Conservation (phyloP, 64 coral and sea anemone species). For the Montipora foliosa region DNA sequence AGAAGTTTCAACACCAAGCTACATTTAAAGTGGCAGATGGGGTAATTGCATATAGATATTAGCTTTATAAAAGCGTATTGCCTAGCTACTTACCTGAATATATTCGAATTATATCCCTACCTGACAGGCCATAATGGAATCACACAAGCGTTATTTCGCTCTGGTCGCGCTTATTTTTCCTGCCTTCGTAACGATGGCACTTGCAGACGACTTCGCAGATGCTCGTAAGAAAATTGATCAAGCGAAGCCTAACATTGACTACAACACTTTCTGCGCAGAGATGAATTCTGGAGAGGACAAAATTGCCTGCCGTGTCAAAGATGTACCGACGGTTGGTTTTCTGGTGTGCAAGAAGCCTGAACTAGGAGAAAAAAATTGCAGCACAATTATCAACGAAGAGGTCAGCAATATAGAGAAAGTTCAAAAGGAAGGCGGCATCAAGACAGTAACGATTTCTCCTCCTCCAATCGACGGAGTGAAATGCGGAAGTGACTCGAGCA, state of each 20-base stretch:
- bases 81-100: no score
- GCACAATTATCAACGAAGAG: slow-evolving; percentile 8
- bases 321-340: slow-evolving; percentile 39
- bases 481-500: slow-evolving; percentile 19
- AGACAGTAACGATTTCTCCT: slow-evolving; percentile 26
- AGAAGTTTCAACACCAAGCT: no score
- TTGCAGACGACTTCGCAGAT: slow-evolving; percentile 24
- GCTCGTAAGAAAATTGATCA: slow-evolving; percentile 42
- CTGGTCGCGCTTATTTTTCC: neutral
- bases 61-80: no score
- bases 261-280: slow-evolving; percentile 32
- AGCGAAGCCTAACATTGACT: slow-evolving; percentile 35
- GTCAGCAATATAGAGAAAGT: slow-evolving; percentile 18
- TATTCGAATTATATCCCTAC: no score
- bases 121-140: slow-evolving; percentile 2
- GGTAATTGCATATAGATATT: no score
- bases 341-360: slow-evolving; percentile 49
- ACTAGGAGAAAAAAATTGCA: slow-evolving; percentile 19
- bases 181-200: neutral
- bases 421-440: neutral
- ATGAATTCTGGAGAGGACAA: slow-evolving; percentile 48
- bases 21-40: no score
- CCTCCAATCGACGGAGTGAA: slow-evolving; percentile 57
- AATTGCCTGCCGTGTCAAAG: slow-evolving; percentile 60
- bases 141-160: slow-evolving; percentile 17